These are phyloP conservation scores for Drosophila navojoa DNA, from an alignment of 1,140 invertebrate genomes.

Conservation along the genomic window DNA sequence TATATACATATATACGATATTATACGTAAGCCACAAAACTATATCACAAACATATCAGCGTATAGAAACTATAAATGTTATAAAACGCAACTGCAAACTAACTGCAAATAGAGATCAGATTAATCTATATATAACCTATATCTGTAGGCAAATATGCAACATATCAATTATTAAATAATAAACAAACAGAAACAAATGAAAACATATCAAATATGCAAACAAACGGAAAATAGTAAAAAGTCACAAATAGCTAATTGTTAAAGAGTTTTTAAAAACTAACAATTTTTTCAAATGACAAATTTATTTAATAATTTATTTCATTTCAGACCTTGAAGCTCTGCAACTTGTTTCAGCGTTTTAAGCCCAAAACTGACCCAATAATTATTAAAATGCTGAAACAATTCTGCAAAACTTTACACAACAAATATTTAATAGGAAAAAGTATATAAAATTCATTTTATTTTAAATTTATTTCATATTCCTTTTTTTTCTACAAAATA, in stretches of 20 bases:
- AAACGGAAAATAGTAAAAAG: conserved; percentile 14
- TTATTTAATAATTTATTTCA: background rate
- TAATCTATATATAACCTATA: conserved; percentile 24
- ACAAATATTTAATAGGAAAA: background rate
- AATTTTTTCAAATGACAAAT: conserved; percentile 1
- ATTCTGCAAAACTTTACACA: conserved; percentile 49
- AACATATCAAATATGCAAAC: conserved; percentile 72
- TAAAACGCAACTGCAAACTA: conserved; percentile 22
- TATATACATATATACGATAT: conserved; percentile 25
- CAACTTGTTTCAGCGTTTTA: conserved; percentile 76
- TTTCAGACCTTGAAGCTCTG: conserved; percentile 30
- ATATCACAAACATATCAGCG: conserved; percentile 78
- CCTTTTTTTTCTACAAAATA: background rate
- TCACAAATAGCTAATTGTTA: conserved; percentile 21
- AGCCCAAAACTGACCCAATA: conserved; percentile 76
- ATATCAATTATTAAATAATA: conserved; percentile 61
- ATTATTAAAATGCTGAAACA: conserved; percentile 74
- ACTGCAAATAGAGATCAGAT: conserved; percentile 26
- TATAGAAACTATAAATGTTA: conserved; percentile 40
- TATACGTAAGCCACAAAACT: conserved; percentile 60
- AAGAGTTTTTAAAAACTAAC: conserved; percentile 9
- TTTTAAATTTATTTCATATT: too few species aligned
- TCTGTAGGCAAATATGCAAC: conserved; percentile 60
- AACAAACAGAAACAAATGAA: conserved; percentile 20
- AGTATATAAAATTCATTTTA: background rate